phyloP scores from a whole-genome alignment of 2,113 vertebrate species.

The Seriola quinqueradiata region DNA sequence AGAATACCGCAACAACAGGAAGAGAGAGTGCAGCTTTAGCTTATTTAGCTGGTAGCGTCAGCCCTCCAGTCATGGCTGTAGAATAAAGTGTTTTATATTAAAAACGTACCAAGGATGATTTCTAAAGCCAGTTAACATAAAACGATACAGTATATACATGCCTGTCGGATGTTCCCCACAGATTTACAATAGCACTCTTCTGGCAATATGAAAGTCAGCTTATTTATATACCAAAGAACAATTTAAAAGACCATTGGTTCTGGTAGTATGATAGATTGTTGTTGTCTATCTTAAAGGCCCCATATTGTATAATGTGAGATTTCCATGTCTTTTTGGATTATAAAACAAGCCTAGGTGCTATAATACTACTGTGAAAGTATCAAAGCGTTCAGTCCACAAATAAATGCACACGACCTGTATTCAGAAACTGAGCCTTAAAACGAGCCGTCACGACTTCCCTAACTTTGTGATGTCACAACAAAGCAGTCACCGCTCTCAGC shows the following conservation, averaged over 20 bases:
- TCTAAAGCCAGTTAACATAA: slow-evolving; percentile 20
- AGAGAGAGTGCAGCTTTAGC: slow-evolving; percentile 8
- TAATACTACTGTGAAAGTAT: no score
- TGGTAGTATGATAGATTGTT: background rate
- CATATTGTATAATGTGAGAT: no score
- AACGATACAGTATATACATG: background rate
- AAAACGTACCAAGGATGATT: slow-evolving; percentile 6
- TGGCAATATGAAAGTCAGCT: background rate
- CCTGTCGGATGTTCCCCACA: background rate
- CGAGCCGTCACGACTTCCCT: no score
- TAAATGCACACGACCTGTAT: no score
- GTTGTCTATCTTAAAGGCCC: background rate
- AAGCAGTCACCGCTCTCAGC: no score
- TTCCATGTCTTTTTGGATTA: no score
- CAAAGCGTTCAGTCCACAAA: no score
- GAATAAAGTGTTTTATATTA: slow-evolving; percentile 41
- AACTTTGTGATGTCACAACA: no score
- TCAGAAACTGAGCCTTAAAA: no score
- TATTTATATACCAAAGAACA: background rate
- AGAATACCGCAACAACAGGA: slow-evolving; percentile 39
- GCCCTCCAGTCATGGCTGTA: slow-evolving; percentile 29
- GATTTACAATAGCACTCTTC: background rate
- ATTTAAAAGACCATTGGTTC: background rate
- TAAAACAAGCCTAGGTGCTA: no score
- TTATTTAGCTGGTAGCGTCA: slow-evolving; percentile 35